Percentiles rank a stretch among this genome's conserved stretches.
Conservation (phyloP, 2,113 vertebrate species). For the Thunnus thynnus region DNA sequence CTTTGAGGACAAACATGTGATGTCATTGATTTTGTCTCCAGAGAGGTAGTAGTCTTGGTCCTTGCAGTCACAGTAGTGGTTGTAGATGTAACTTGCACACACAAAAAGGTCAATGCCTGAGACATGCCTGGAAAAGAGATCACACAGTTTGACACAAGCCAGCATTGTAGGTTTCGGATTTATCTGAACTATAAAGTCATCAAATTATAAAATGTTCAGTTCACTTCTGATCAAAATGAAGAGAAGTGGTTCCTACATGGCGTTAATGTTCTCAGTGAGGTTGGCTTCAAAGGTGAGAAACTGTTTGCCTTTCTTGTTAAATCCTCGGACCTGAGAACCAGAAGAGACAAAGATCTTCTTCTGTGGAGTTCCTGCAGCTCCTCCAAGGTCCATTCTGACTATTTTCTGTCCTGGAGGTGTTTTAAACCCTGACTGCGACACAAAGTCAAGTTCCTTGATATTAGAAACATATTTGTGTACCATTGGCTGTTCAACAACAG, state of each 20-base stretch:
- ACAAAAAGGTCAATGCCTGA: constrained; percentile 95
- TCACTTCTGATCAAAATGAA: too few relatives aligned
- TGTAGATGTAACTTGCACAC: constrained; percentile 97
- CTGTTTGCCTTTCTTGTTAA: constrained; percentile 98
- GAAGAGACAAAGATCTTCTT: constrained; percentile 96
- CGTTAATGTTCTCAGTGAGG: constrained; percentile 96
- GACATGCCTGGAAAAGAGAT: constrained; percentile 84
- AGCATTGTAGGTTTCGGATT: too few relatives aligned
- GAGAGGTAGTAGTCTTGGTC: constrained; percentile 97
- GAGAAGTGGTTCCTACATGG: constrained; percentile 88
- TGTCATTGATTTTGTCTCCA: constrained; percentile 97
- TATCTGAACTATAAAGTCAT: too few relatives aligned
- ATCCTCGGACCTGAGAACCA: constrained; percentile 95
- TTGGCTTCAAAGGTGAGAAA: constrained; percentile 98
- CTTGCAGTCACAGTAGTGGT: constrained; percentile 98
- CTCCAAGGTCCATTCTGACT: constrained; percentile 92
- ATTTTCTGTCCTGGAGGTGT: constrained; percentile 94
- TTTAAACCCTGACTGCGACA: constrained; percentile 92
- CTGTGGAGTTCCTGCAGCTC: constrained; percentile 91
- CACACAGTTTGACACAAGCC: not conserved
- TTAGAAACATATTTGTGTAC: too few relatives aligned
- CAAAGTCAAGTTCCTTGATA: not conserved
- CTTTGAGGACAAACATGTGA: constrained; percentile 92
- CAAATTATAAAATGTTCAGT: too few relatives aligned
- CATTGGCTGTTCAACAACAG: too few relatives aligned